Evolutionary conservation across 2,888 invertebrate genomes (phyloP), one percentile per base, ranked within the genome.

Genomic region (Laothoe populi): DNA sequence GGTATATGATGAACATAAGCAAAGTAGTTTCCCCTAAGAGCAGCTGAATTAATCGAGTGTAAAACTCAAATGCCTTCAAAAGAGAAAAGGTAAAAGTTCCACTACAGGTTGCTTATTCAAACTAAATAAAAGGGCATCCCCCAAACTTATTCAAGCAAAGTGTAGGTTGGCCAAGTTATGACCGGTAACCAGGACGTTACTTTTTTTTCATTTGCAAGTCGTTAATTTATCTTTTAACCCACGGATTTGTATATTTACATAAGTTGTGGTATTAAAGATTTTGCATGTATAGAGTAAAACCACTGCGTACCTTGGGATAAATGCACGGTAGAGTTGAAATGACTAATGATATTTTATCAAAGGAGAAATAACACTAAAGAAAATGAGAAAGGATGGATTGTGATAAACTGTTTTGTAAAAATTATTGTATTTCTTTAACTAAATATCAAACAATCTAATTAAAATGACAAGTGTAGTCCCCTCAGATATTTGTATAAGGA

Each of bases 21-120:
- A 26, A n/a, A 26, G 11, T 3, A 26, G n/a, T n/a, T 16, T 13
- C n/a, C n/a, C 26, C n/a, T 49, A 24, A 26, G 7, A 24, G 19
- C 4, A 31, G 31, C 5, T 8, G 35, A 35, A 19, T 53, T 21
- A 53, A 53, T 53, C 31, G 35, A 53, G 53, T 53, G 53, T 19
- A 35, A 53, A 35, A 19, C 53, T 19, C 7, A 53, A 53, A 16
- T 35, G 13, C 35, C 19, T 35, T 53, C 19, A 35, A 35, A 35
- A 35, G 35, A 4, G 35, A 35, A 19, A 19, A 53, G 53, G 31
- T 35, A 31, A 31, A 53, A 19, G 10, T 53, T 19, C 31, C 11
- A 19, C 26, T 16, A 49, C 49, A 31, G 16, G 31, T 53, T 53
- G 19, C 53, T 31, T 35, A 11, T 31, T 53, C 53, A 19, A 35